Evolutionary conservation across 2,113 vertebrate genomes (phyloP).

Genomic region (human): GRCh38 chr1:178167001-178167500

Average conservation of each 20-base stretch:
- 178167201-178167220: neutral
- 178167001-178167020: neutral
- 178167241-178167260: constrained; percentile 13
- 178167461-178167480: neutral
- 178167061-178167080: neutral
- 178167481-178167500: constrained; percentile 49
- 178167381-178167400: neutral
- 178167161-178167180: neutral
- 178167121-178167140: constrained; percentile 4
- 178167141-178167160: neutral
- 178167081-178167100: neutral
- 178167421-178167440: constrained; percentile 49
- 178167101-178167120: constrained; percentile 30
- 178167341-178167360: constrained; percentile 9
- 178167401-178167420: constrained; percentile 37
- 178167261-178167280: neutral
- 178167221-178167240: constrained; percentile 13
- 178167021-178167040: neutral
- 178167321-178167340: neutral
- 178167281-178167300: neutral
- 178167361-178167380: constrained; percentile 1
- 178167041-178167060: neutral
- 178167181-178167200: constrained; percentile 17
- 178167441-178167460: neutral
- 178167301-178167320: neutral